Evolutionary conservation across 2,888 invertebrate genomes (phyloP).

Genomic region (Drosophila recens): DNA sequence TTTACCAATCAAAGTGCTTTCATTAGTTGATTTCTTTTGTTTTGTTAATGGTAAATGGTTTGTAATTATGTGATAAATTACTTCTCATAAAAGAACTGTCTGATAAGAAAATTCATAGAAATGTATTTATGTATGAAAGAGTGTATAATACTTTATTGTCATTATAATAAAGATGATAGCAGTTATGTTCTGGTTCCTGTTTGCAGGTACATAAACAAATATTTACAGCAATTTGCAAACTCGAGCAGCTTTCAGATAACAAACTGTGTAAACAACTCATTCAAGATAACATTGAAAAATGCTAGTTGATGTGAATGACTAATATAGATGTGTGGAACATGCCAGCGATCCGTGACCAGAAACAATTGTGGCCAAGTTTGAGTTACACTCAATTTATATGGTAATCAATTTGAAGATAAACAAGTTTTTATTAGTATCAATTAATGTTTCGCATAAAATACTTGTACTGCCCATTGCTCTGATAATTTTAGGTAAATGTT

Average conservation of each 20-base stretch:
- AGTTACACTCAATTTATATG: not conserved
- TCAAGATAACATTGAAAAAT: constrained; percentile 36
- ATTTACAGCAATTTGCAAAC: constrained; percentile 47
- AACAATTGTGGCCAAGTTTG: not conserved
- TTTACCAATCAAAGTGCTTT: constrained; percentile 2
- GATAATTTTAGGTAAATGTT: constrained; percentile 6
- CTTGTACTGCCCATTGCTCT: not conserved
- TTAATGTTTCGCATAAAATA: not conserved
- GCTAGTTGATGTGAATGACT: constrained; percentile 35
- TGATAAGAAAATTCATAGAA: constrained; percentile 29
- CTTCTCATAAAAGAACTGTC: not conserved
- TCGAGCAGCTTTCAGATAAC: constrained; percentile 35
- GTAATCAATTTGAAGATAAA: constrained; percentile 1
- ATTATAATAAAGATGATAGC: constrained; percentile 34
- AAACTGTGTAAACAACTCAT: constrained; percentile 18
- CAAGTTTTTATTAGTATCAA: not conserved
- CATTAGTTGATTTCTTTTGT: constrained; percentile 3
- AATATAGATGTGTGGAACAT: constrained; percentile 21
- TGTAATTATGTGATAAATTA: constrained; percentile 27
- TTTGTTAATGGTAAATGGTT: constrained; percentile 9
- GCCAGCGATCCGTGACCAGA: constrained; percentile 13
- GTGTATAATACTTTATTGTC: constrained; percentile 3
- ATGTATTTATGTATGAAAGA: not conserved
- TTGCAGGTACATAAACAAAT: constrained; percentile 38
- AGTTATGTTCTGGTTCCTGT: constrained; percentile 29